These are phyloP conservation scores for Halictus quadricinctus DNA, from an alignment of 2,888 invertebrate genomes.

Conservation along the genomic window DNA sequence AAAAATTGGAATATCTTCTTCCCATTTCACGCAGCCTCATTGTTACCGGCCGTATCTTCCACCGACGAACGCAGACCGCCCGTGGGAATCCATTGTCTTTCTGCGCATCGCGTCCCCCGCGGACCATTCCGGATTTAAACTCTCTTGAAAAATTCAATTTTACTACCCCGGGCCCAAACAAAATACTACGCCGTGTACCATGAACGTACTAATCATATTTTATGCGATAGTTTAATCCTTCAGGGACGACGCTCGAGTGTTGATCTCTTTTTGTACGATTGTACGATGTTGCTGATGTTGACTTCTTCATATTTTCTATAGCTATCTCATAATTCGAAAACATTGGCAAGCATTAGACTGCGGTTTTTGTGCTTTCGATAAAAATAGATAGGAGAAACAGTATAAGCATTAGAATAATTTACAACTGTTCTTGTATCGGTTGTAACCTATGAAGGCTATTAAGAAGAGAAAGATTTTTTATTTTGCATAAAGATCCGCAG, in stretches of 20 bases:
- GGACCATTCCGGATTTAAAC: background rate
- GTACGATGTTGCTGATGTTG: too few species aligned
- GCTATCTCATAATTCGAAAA: too few species aligned
- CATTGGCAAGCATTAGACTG: too few species aligned
- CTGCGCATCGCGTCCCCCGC: background rate
- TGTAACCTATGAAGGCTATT: too few species aligned
- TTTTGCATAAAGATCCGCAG: too few species aligned
- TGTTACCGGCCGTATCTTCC: slow-evolving; percentile 33
- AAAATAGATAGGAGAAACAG: too few species aligned
- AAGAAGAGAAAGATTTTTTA: too few species aligned
- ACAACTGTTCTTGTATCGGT: too few species aligned
- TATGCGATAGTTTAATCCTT: background rate
- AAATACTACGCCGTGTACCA: background rate
- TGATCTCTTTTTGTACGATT: too few species aligned
- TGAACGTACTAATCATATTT: background rate
- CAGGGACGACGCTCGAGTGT: background rate
- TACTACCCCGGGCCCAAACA: background rate
- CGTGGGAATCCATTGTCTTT: slow-evolving; percentile 4
- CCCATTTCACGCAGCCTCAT: slow-evolving; percentile 33
- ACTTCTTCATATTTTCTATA: too few species aligned
- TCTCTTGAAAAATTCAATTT: background rate
- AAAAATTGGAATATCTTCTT: slow-evolving; percentile 37
- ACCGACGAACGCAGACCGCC: background rate
- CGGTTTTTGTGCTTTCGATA: too few species aligned
- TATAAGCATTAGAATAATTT: too few species aligned